Evolutionary conservation across 2,797 vertebrate genomes (phyloP), one percentile per base, ranked within the genome.

Genomic region (Sebastolobus alascanus): DNA sequence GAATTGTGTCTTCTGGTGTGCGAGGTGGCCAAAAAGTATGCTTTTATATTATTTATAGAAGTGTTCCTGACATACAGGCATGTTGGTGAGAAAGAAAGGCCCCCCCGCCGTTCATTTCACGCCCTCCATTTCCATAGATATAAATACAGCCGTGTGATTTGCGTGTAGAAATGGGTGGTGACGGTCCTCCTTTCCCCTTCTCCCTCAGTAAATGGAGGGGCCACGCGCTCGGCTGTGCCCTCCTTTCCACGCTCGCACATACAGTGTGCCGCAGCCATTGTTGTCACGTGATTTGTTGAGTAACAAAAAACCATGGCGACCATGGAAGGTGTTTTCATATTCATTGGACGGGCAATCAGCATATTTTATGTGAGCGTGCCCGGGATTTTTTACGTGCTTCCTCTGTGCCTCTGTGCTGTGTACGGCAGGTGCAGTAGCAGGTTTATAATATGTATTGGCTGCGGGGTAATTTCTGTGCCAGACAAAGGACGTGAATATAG

Each of bases 241-340:
- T 84, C 68, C 84, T 81, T 50, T 84, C 75, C 38, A 52, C 22
- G 13, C 52, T 77, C 83, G 80, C 87, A 87, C 84, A 70, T 74
- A 92, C 86, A 89, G 88, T 86, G 84, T 73, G 38, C 73, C 22
- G 65, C 79, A 78, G 80, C 89, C 85, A 93, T 90, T 91, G 84
- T 84, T 90, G 88, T 93, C 88, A 94, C 89, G 83, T 96, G 93
- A 95, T 90, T 85, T 91, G 94, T 91, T 93, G 90, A 89, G 86
- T 92, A 90, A 92, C 90, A n/a, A 95, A 93, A 46, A 93, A 93
- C 94, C 92, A 93, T 93, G 92, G 93, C 60, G 88, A 94, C 94
- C 79, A 65, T 80, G 75, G 82, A 90, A 87, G 84, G 84, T 89
- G 73, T 90, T 92, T 94, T 93, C 84, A 93, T 94, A 94, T 95